Base-by-base conservation (phyloP, 2,888 invertebrate species). In the Eurytoma californica region DNA sequence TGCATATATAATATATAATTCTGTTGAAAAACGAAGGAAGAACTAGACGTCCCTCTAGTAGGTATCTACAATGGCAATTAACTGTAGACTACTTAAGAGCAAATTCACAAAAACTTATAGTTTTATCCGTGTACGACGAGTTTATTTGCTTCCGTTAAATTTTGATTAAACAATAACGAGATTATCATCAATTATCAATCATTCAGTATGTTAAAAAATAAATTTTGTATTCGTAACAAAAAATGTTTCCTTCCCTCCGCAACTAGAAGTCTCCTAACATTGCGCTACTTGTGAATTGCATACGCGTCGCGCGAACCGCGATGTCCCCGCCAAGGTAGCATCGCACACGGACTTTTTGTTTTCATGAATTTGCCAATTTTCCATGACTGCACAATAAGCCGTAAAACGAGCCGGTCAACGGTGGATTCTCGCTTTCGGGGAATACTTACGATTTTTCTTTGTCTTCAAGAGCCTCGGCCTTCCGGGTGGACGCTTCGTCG, bases 401-500 rank as follows among this genome's bases (percentile, higher is more conserved):
- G 9, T 39, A 61, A 61, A 24, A 28, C 3, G 28, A 16, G 61
- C 9, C 3, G 61, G 28, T 58, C 13, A 14, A 14, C 20, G 13
- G 60, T 60, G 5, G 13, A 60, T 13, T 28, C 30, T 28, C 28
- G 30, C 30, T 75, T 16, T 9, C 13, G 18, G 47, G 47, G 9
- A 9, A 28, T 18, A 85, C 87, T 86, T 83, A 90, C 90, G 82
- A 82, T 76, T 86, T 72, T 90, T 90, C 79, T 89, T 90, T 3
- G 86, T 80, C 80, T 89, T 89, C 24, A 83, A 82, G 24, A 87
- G 80, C 79, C 85, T 86, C 28, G 93, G 92, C 82, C 93, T 91
- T 39, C 93, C 93, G 0, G 93, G 92, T 18, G 92, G 91, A 83
- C 93, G 90, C 84, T 92, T 93, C 78, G 91, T 86, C 61, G 92